A percentile compares a stretch with the other conserved stretches of the same genome.
These are phyloP conservation scores for Gambusia yucatana DNA, from an alignment of 2,797 vertebrate species.

Conservation along the genomic window DNA sequence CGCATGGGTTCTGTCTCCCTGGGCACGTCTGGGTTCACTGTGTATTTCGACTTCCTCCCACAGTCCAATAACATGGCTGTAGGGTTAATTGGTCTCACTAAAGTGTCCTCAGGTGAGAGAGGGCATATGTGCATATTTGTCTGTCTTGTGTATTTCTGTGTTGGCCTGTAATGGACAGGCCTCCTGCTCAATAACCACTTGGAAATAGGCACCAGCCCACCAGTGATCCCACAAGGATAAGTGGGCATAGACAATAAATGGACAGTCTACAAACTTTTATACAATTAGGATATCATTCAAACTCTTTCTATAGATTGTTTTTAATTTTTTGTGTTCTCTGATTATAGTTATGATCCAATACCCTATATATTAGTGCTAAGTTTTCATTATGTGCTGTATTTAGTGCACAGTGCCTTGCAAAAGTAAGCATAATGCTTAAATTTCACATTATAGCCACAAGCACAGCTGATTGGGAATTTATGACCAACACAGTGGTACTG, in stretches of 20 bases:
- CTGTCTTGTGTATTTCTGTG: not conserved
- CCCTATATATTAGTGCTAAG: not conserved
- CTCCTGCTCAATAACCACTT: not conserved
- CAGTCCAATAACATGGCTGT: not conserved
- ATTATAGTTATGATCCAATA: not conserved
- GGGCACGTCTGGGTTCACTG: not conserved
- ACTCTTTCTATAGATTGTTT: not conserved
- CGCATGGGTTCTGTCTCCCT: not conserved
- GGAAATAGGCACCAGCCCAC: not conserved
- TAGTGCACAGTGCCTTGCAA: not conserved
- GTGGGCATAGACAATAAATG: not conserved
- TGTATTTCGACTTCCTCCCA: not conserved
- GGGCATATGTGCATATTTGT: not conserved
- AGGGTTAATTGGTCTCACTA: not conserved
- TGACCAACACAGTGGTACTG: not conserved
- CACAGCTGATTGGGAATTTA: not conserved
- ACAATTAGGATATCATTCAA: no score
- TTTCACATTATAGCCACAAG: not conserved
- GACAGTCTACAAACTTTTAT: not conserved
- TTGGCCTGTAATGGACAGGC: not conserved
- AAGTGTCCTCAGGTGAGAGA: not conserved
- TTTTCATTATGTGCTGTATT: not conserved
- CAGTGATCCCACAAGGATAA: not conserved
- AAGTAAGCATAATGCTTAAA: not conserved
- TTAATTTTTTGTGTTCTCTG: not conserved